A percentile compares a stretch with the other conserved stretches of the same genome.
Conservation (phyloP, 2,888 invertebrate species). For the Melinopterus prodromus region DNA sequence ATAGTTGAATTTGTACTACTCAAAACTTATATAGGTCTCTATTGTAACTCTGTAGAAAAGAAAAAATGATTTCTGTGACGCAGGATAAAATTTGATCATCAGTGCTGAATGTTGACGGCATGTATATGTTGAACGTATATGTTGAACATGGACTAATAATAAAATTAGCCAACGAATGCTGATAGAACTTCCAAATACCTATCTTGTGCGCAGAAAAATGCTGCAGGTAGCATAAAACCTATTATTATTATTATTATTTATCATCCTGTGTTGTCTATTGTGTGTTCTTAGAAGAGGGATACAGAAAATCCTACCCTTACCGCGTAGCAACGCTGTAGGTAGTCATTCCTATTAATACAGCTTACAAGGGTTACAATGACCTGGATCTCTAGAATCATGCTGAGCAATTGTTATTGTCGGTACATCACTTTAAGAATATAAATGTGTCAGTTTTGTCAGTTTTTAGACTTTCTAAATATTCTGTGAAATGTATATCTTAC, state of each 20-base stretch:
- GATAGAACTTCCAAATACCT: too few species aligned
- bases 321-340: not conserved
- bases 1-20: too few species aligned
- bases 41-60: too few species aligned
- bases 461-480: too few species aligned
- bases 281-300: not conserved
- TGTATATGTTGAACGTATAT: too few species aligned
- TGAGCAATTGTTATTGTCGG: not conserved
- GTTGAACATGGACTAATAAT: too few species aligned
- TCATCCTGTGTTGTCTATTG: not conserved
- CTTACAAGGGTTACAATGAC: not conserved
- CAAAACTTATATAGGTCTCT: too few species aligned
- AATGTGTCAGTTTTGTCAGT: not conserved
- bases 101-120: too few species aligned
- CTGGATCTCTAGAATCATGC: not conserved
- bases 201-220: not conserved
- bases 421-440: not conserved
- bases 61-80: too few species aligned
- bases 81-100: too few species aligned
- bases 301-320: not conserved
- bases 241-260: not conserved
- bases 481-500: too few species aligned
- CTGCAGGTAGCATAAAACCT: not conserved
- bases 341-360: not conserved
- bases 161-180: too few species aligned